Base-by-base conservation (phyloP, 2,888 invertebrate species). In the Thera britannica region DNA sequence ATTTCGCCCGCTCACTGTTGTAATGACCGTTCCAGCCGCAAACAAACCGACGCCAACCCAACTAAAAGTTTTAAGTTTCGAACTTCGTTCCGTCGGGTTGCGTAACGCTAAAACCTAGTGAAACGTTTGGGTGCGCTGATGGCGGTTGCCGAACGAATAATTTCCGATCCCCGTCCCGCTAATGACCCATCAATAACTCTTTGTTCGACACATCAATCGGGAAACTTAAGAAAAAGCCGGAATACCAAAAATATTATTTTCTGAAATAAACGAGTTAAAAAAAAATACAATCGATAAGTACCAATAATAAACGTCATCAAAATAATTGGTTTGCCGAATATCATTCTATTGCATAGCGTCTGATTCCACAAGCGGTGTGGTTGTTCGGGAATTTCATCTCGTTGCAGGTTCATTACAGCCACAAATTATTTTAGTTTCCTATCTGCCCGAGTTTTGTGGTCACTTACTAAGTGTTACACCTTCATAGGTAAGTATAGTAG, bases 51-150 rank as follows among this genome's bases (percentile, higher is more conserved):
- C 77, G 80, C 84, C 82, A 84, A 86, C 86, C 84, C 82, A 84
- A 86, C 86, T 85, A 81, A 89, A 90, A 91, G 82, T 90, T 90
- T 86, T 83, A 82, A 82, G 83, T 86, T 85, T 75, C 76, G 70
- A 85, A 87, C 82, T 88, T 83, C 77, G 75, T 74, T 81, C 75
- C 76, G 75, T 66, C 75, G 79, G 57, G 86, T 84, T 84, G 83
- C 84, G 83, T 83, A 78, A 77, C 73, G 73, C 71, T 75, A 62
- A 71, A 75, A 68, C 67, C 72, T 68, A 67, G 72, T 49, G 52
- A 62, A 67, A 62, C 62, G 61, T 44, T 52, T 56, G 35, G 44
- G 52, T 44, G 59, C 56, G 52, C 61, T 66, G 70, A 60, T 63
- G 70, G 71, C 65, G 70, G 71, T 70, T 73, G 69, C 61, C 62